Conservation (phyloP, 1,140 invertebrate species). For the Calliphora vicina region DNA sequence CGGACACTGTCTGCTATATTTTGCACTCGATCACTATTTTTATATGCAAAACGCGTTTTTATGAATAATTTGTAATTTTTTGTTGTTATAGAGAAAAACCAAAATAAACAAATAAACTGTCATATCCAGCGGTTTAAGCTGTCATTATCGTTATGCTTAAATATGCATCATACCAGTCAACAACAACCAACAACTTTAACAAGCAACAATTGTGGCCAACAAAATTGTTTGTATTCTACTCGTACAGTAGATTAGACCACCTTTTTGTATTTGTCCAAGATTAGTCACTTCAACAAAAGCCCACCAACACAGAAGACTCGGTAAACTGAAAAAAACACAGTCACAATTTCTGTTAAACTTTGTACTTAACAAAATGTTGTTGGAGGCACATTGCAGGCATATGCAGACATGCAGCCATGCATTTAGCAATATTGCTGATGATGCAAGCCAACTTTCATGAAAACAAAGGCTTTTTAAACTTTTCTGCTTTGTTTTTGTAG, state of each 20-base stretch:
- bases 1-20: background rate
- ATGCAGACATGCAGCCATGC: background rate
- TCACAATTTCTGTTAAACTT: background rate
- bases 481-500: background rate
- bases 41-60: slow-evolving; percentile 7
- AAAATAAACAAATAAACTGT: too few relatives aligned
- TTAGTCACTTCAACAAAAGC: background rate
- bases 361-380: background rate
- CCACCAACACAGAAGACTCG: background rate
- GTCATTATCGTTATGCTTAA: slow-evolving; percentile 5
- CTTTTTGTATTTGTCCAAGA: background rate
- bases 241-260: background rate
- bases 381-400: background rate
- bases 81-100: too few relatives aligned
- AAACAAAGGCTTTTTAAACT: background rate
- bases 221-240: background rate
- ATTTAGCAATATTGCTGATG: background rate
- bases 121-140: background rate
- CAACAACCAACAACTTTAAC: background rate
- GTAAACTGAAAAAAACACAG: background rate
- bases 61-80: background rate
- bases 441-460: too few relatives aligned
- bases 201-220: slow-evolving; percentile 6
- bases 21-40: background rate
- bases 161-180: background rate